phyloP scores from a whole-genome alignment of 2,888 invertebrate genomes.

The Epsilonema sp. region DNA sequence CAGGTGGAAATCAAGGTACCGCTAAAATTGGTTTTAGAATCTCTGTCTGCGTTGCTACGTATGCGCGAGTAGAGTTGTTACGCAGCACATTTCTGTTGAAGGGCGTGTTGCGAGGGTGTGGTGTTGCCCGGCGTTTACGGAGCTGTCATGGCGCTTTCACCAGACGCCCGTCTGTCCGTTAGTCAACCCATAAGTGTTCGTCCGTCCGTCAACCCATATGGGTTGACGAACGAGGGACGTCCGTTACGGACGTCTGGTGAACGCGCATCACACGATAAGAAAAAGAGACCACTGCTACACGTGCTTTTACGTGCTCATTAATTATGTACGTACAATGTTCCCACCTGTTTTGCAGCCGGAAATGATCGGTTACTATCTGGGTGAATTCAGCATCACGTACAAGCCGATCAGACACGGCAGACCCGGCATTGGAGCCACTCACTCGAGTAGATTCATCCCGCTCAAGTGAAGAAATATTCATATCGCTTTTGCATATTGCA shows the following conservation, averaged over 20 bases:
- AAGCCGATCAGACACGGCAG: conserved; percentile 93
- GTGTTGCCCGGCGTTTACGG: no score
- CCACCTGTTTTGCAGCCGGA: no score
- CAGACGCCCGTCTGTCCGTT: no score
- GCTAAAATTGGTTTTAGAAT: conserved; percentile 22
- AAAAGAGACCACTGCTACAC: background rate
- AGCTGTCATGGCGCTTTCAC: no score
- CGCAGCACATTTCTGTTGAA: no score
- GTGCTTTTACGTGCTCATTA: background rate
- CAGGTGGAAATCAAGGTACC: conserved; percentile 53
- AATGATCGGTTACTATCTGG: conserved; percentile 90
- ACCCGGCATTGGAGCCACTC: conserved; percentile 93
- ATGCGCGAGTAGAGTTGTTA: background rate
- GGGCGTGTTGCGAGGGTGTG: no score
- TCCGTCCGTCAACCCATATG: no score
- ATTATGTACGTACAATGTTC: conserved; percentile 33
- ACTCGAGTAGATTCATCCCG: conserved; percentile 90
- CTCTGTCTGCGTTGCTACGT: background rate
- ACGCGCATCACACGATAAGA: no score
- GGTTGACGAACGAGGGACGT: no score
- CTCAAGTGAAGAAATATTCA: conserved; percentile 56
- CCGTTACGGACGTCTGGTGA: no score
- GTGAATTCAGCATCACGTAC: conserved; percentile 85
- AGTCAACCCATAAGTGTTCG: no score
- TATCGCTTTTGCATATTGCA: no score